Evolutionary conservation across 2,888 invertebrate genomes (phyloP), one percentile per base, ranked within the genome.

Genomic region (Xestia rhomboidea): DNA sequence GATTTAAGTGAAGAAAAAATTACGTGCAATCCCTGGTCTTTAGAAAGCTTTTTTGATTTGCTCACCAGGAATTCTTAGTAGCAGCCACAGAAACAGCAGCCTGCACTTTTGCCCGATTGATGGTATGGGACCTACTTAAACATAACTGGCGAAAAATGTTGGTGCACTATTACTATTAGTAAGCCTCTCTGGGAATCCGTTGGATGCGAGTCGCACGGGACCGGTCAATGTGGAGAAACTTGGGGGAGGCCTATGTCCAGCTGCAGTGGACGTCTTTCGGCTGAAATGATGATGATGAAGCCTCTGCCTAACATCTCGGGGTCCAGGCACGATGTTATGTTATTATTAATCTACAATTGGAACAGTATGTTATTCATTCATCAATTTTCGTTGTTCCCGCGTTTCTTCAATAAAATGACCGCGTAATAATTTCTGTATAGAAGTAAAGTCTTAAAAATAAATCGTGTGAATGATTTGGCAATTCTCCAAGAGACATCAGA

Each of bases 401-500:
- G 70, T 71, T 57, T 60, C 34, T 60, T 57, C 38, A 62, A 54
- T 69, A 78, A 67, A 67, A 76, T 73, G n/a, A 63, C 63, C 41
- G n/a, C 41, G 38, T n/a, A 62, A 27, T 79, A 73, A 80, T 79
- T 84, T 77, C 46, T 69, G 15, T 79, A 82, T 70, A 84, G 79
- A 87, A 80, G 79, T 83, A 84, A 84, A 83, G 71, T 79, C 78
- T 71, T 84, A 86, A 76, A 84, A 86, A 87, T 85, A 85, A 76
- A 77, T 80, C 62, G 51, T 75, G 71, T 76, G 83, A 86, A 83
- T 74, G 38, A 79, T 82, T 89, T 91, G 90, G 91, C 90, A 80
- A 60, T 68, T n/a, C 63, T 88, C 91, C 90, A 73, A 73, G 68
- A 81, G 80, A 80, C 81, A 84, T 87, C 78, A 71, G 68, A 66